Base-by-base conservation (phyloP, 2,113 vertebrate genomes). In the Agapornis roseicollis region DNA sequence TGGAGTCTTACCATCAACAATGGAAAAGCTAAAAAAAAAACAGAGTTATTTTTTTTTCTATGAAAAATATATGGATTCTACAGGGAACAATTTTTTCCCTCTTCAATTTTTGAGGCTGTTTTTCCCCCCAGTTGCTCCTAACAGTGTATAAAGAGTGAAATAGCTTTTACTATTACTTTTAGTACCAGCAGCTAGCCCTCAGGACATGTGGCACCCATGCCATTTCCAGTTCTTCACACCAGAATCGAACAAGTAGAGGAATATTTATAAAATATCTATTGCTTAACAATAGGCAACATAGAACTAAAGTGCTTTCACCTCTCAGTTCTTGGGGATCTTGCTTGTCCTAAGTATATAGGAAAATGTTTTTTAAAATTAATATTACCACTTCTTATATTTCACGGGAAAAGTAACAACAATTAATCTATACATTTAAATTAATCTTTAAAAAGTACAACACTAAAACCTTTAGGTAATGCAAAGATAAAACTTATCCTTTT, bases 391-490 rank as follows among this genome's bases (percentile, higher is more conserved):
- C 91, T 69, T 35, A 46, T 80, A 88, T 93, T 83, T 46, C 16
- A n/a, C 27, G 49, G 8, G 46, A 92, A 10, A 88, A 25, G 15
- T 42, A 24, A 71, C n/a, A 37, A 9, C 23, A 73, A 29, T 89
- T 88, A 89, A 72, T 88, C 3, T 80, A 52, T 46, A 76, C 12
- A 61, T 91, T 93, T 70, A 92, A 93, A 96, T 84, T 76, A 82
- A 70, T 64, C 25, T 95, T 85, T 14, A 25, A 95, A 82, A 97
- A 79, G 18, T 92, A 73, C 17, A 71, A 31, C 74, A 83, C 3
- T 86, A 53, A 94, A 86, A 93, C 11, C 13, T 92, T 94, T 85
- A 76, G 84, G 65, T 93, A 95, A 56, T 70, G 29, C 29, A 87
- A 86, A 91, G 44, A 82, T 90, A 90, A 95, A 94, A 82, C 61